These are phyloP conservation scores for Coracias cyanogaster DNA, from an alignment of 2,797 vertebrate genomes.

Conservation along the genomic window DNA sequence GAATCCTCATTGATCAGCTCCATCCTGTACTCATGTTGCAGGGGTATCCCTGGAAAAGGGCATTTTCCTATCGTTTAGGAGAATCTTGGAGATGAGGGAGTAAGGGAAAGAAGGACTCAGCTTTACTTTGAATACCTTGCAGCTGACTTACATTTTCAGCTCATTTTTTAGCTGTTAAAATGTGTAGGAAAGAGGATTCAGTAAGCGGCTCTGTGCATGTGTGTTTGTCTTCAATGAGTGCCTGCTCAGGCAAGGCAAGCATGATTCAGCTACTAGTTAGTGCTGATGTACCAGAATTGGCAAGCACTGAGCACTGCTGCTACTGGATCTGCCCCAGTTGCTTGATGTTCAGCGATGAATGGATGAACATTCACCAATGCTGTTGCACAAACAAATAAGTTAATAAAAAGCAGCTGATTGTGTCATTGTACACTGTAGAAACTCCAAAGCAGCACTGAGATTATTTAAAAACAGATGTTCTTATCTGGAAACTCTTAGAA, in stretches of 20 bases:
- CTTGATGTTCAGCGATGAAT: slow-evolving; percentile 36
- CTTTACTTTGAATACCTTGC: neutral
- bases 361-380: slow-evolving; percentile 30
- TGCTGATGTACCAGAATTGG: slow-evolving; percentile 22
- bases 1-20: neutral
- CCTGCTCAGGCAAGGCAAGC: neutral
- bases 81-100: neutral
- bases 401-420: slow-evolving; percentile 64
- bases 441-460: slow-evolving; percentile 21
- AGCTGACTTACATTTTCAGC: neutral
- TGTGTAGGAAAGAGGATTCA: neutral
- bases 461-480: slow-evolving; percentile 56
- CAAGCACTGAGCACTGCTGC: neutral
- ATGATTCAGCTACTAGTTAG: slow-evolving; percentile 43
- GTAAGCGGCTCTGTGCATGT: neutral
- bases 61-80: neutral
- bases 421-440: slow-evolving; percentile 1
- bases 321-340: slow-evolving; percentile 51
- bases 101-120: neutral
- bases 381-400: slow-evolving; percentile 59
- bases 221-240: neutral
- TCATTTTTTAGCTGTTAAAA: neutral
- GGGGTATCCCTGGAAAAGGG: neutral
- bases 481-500: slow-evolving; percentile 35
- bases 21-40: neutral